Percentiles rank a stretch among this genome's conserved stretches.
These are phyloP conservation scores for Labroides dimidiatus DNA, from an alignment of 2,797 vertebrate species.

Conservation along the genomic window DNA sequence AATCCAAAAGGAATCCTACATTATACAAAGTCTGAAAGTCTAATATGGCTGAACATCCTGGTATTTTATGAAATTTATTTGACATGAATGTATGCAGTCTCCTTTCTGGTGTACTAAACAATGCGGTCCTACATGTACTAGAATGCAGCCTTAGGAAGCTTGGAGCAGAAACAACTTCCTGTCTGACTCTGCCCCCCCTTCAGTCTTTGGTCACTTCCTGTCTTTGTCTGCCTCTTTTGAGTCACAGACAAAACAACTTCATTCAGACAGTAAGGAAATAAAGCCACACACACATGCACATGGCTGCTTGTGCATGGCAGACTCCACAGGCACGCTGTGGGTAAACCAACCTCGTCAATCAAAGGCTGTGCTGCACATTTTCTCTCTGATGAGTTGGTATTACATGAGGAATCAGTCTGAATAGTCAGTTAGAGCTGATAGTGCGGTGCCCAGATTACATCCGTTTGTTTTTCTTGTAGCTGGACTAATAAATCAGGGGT, in stretches of 20 bases:
- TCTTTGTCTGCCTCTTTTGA: conserved; percentile 74
- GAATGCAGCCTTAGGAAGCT: conserved; percentile 15
- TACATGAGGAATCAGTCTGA: conserved; percentile 1
- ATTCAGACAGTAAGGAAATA: conserved; percentile 4
- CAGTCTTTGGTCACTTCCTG: conserved; percentile 76
- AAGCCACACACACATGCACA: conserved; percentile 13
- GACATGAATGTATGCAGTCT: neutral
- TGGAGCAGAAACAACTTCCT: conserved; percentile 56
- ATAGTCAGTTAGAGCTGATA: neutral
- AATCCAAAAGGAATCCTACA: neutral
- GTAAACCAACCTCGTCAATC: conserved; percentile 5
- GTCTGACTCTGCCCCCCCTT: conserved; percentile 42
- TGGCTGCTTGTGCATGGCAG: neutral
- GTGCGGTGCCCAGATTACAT: neutral
- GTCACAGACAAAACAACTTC: conserved; percentile 61
- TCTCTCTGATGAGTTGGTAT: conserved; percentile 2
- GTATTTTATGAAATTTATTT: neutral
- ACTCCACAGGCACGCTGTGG: conserved; percentile 7
- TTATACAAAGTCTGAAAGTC: neutral
- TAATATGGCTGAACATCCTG: neutral
- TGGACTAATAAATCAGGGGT: neutral
- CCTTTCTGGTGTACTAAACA: neutral
- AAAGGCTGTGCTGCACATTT: neutral
- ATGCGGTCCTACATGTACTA: neutral
- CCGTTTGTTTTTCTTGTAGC: neutral